phyloP scores from a whole-genome alignment of 2,888 invertebrate species.

The Clitarchus hookeri region DNA sequence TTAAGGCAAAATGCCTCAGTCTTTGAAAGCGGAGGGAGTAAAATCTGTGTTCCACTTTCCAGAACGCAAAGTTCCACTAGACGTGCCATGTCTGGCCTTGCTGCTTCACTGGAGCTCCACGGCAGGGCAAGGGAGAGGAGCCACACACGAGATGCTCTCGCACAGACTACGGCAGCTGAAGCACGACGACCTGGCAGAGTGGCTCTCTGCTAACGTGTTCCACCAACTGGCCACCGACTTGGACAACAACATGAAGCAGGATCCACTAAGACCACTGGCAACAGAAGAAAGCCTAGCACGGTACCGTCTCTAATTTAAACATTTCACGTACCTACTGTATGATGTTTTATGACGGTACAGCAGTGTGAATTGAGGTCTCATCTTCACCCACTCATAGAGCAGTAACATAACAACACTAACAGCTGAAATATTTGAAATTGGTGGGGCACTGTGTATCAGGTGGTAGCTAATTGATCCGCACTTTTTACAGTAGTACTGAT shows the following conservation, averaged over 20 bases:
- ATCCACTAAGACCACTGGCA: slow-evolving; percentile 48
- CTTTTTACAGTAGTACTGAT: too few species aligned
- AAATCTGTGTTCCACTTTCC: neutral
- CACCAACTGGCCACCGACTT: slow-evolving; percentile 60
- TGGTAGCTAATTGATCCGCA: too few species aligned
- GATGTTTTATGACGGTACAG: too few species aligned
- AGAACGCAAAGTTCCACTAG: slow-evolving; percentile 57
- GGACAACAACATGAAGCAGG: slow-evolving; percentile 50
- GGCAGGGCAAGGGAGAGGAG: slow-evolving; percentile 58
- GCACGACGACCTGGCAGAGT: slow-evolving; percentile 62
- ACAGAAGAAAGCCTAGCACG: slow-evolving; percentile 19
- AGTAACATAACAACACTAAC: too few species aligned
- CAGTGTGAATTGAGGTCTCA: too few species aligned
- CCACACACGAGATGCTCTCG: slow-evolving; percentile 61
- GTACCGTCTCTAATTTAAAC: neutral
- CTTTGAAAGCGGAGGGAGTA: too few species aligned
- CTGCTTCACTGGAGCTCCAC: slow-evolving; percentile 63
- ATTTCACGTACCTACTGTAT: too few species aligned
- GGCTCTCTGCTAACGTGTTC: slow-evolving; percentile 64
- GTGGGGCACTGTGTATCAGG: too few species aligned
- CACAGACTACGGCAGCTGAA: slow-evolving; percentile 64
- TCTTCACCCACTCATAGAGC: too few species aligned
- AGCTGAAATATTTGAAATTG: too few species aligned
- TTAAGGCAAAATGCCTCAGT: too few species aligned
- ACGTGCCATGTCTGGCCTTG: slow-evolving; percentile 61